These are phyloP conservation scores for Trachelus iudaicus DNA, from an alignment of 2,888 invertebrate species.

Conservation along the genomic window DNA sequence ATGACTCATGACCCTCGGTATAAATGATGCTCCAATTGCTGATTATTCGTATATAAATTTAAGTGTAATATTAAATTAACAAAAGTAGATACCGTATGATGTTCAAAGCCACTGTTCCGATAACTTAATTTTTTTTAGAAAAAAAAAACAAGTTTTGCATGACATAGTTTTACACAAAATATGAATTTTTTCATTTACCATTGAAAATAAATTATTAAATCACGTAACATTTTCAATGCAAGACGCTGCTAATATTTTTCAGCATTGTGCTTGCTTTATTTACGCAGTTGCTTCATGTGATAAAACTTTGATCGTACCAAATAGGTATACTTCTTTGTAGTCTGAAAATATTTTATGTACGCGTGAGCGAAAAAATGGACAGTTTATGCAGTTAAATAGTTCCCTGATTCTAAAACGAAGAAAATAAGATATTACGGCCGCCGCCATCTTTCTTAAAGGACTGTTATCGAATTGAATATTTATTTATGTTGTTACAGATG, in stretches of 20 bases:
- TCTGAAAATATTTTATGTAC: not conserved
- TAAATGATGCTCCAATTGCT: not conserved
- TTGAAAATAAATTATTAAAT: not conserved
- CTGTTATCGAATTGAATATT: not conserved
- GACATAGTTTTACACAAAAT: not conserved
- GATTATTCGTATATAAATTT: not conserved
- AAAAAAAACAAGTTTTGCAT: not conserved
- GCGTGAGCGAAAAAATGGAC: not conserved
- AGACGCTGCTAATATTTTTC: not conserved
- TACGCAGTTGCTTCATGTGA: not conserved
- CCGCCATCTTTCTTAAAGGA: not conserved
- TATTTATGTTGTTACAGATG: conserved; percentile 32
- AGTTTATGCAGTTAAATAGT: not conserved
- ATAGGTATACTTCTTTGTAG: not conserved
- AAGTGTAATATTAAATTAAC: not conserved
- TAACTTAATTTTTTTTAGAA: not conserved
- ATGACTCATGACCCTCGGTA: not conserved
- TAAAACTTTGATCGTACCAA: not conserved
- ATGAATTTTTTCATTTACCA: not conserved
- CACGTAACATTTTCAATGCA: not conserved
- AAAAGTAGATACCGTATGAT: not conserved
- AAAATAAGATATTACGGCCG: not conserved
- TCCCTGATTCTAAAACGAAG: not conserved
- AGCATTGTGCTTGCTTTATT: not conserved
- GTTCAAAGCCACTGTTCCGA: not conserved